Conservation (phyloP, 2,797 vertebrate species). For the Novumbra hubbsi region DNA sequence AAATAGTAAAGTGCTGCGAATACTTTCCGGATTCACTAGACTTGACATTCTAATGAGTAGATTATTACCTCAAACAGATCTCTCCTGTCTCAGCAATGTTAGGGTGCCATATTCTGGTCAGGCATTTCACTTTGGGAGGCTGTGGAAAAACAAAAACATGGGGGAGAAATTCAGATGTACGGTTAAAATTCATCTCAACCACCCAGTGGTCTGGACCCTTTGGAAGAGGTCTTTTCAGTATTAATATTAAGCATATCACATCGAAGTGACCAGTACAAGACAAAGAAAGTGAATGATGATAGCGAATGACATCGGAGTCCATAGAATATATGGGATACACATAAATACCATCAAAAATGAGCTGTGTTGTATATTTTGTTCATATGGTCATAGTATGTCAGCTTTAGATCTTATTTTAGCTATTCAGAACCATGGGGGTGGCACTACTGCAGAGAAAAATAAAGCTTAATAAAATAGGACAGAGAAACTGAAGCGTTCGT, state of each 20-base stretch:
- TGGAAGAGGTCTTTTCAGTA: neutral
- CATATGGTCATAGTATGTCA: neutral
- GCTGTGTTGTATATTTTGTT: neutral
- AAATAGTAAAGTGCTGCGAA: no score
- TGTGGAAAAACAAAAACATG: constrained; percentile 49
- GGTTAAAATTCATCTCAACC: neutral
- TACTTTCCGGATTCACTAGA: no score
- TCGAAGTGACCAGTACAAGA: no score
- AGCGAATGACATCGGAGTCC: no score
- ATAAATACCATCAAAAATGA: neutral
- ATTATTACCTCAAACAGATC: constrained; percentile 92
- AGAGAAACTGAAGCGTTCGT: neutral
- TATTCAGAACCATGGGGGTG: neutral
- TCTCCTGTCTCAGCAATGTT: constrained; percentile 98
- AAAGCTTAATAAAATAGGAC: neutral
- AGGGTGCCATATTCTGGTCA: constrained; percentile 98
- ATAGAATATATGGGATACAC: no score
- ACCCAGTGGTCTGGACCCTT: neutral
- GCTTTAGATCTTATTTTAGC: neutral
- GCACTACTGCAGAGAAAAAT: neutral
- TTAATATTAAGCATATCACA: no score
- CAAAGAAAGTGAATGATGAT: no score
- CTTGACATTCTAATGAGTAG: neutral
- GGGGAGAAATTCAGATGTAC: no score
- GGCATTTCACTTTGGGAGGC: constrained; percentile 97